These are phyloP conservation scores for Dryobotodes eremita DNA, from an alignment of 2,888 invertebrate species.

Conservation along the genomic window DNA sequence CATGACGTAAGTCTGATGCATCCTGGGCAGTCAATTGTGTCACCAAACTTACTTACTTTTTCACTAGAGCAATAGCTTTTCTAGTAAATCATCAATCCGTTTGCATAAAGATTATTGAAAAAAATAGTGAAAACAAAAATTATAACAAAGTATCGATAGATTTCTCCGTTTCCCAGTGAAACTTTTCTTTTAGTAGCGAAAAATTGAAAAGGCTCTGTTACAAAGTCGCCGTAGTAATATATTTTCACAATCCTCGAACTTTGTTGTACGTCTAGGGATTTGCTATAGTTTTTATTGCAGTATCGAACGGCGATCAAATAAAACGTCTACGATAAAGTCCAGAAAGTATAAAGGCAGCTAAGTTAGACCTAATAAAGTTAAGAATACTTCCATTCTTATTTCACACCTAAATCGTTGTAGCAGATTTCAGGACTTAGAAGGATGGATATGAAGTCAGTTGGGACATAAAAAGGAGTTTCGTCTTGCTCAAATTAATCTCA, in stretches of 20 bases:
- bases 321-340: constrained; percentile 59
- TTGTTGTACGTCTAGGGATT: constrained; percentile 63
- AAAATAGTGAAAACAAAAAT: background rate
- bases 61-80: no score
- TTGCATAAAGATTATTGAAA: background rate
- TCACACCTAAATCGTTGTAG: constrained; percentile 51
- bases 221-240: constrained; percentile 52
- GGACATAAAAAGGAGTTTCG: background rate
- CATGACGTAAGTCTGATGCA: background rate
- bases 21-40: background rate
- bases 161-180: constrained; percentile 30
- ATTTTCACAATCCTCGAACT: constrained; percentile 58
- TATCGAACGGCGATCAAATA: constrained; percentile 62
- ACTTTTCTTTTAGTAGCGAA: constrained; percentile 42
- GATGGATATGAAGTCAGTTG: constrained; percentile 15
- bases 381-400: constrained; percentile 53
- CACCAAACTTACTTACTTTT: background rate
- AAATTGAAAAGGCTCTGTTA: constrained; percentile 61
- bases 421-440: constrained; percentile 36
- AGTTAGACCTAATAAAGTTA: constrained; percentile 62
- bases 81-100: background rate
- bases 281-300: constrained; percentile 59
- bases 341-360: constrained; percentile 58
- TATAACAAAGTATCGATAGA: constrained; percentile 16
- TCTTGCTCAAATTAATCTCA: background rate